Evolutionary conservation across 1,140 invertebrate genomes (phyloP), one percentile per base, ranked within the genome.

Genomic region (Tribolium madens): DNA sequence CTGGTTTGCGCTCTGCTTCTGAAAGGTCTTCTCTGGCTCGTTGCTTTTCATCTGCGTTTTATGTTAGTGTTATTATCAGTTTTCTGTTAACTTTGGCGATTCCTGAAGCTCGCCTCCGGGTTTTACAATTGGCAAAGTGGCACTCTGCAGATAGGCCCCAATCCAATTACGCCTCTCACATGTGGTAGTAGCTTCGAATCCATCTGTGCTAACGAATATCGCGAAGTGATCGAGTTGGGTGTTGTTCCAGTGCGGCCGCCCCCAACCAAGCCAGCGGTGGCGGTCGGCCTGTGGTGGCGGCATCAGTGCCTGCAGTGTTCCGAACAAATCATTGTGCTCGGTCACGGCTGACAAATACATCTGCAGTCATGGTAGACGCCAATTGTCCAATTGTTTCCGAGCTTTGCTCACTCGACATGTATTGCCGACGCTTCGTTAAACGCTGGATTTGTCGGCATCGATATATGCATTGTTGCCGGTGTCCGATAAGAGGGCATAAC

Each of bases 381-480:
- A 75, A 75, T 75, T 75, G 73, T 75, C 53, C 73, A 75, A 47
- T 75, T 47, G 53, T 69, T 75, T 68, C 73, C 57, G 73, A 33
- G 36, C 15, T 68, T 68, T 15, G 42, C 53, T 42, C 64, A 42
- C 14, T 18, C 52, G 52, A 57, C 57, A 64, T 64, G 57, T 14
- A 64, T 64, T 33, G 57, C 21, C 21, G 7, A 1, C 3, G 57
- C 26, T 64, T 64, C 21, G 57, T 57, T 57, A 21, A 57, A 4
- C 17, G n/a, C 52, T 21, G 17, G 17, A 57, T 57, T 57, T 57
- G 52, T 33, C 57, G 57, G 26, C n/a, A 26, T 18, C 53, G 53
- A 64, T 64, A 12, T 14, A 12, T 64, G 57, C 57, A 33, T 64
- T 33, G 57, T 33, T 64, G 21, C 21, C 21, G 57, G 10, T 7